Conservation (phyloP, 92 coral and sea anemone species). For the Muricea muricata region DNA sequence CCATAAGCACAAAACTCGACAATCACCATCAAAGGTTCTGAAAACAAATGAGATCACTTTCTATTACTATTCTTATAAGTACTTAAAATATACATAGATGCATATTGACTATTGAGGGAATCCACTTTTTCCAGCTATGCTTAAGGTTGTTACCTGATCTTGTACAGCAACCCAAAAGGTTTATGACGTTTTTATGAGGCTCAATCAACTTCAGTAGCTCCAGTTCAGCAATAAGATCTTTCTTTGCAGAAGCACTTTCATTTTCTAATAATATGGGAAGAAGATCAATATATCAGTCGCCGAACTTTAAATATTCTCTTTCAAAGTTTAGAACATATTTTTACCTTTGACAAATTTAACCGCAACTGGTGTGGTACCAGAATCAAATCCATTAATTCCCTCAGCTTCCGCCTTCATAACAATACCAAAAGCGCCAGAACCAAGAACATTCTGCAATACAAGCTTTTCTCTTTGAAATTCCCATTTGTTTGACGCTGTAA, state of each 20-base stretch:
- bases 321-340: not conserved
- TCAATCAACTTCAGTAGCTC: slow-evolving; percentile 93
- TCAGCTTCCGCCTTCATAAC: slow-evolving; percentile 99
- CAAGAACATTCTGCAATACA: slow-evolving; percentile 75
- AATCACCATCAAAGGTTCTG: slow-evolving; percentile 94
- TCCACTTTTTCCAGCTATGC: not conserved
- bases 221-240: slow-evolving; percentile 87
- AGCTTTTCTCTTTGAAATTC: slow-evolving; percentile 95
- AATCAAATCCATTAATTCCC: slow-evolving; percentile 90
- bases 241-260: slow-evolving; percentile 95
- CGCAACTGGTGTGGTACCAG: slow-evolving; percentile 91
- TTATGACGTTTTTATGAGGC: slow-evolving; percentile 95
- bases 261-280: slow-evolving; percentile 58
- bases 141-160: slow-evolving; percentile 67
- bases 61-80: too few relatives aligned
- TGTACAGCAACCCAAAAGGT: slow-evolving; percentile 93
- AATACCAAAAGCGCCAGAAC: slow-evolving; percentile 98
- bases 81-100: too few relatives aligned
- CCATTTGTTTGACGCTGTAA: slow-evolving; percentile 77
- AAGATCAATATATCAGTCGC: not conserved
- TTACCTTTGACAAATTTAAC: slow-evolving; percentile 96
- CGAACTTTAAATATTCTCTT: not conserved
- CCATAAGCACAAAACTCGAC: slow-evolving; percentile 96
- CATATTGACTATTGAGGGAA: too few relatives aligned
- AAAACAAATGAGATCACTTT: not conserved